Conservation (phyloP, 2,888 invertebrate species). For the Drosophila aldrichi region DNA sequence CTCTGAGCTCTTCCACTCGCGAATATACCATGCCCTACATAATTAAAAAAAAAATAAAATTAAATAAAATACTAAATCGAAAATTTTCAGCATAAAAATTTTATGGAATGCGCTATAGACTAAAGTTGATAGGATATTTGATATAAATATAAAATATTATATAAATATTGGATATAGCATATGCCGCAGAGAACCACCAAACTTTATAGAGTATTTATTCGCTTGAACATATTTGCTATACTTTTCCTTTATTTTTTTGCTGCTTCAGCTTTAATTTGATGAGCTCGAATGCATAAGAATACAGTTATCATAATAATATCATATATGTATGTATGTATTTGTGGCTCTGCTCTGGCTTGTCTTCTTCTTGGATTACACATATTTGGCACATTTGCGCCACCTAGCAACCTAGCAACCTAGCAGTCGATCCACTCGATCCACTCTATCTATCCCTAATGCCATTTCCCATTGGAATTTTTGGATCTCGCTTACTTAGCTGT, state of each 20-base stretch:
- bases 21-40: too few species aligned
- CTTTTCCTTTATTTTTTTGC: background rate
- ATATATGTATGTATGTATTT: background rate
- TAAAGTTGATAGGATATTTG: background rate
- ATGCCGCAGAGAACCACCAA: background rate
- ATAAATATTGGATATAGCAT: too few species aligned
- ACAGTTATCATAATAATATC: background rate
- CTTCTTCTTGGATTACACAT: constrained; percentile 6
- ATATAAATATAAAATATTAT: too few species aligned
- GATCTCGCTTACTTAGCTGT: constrained; percentile 6
- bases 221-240: background rate
- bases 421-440: background rate
- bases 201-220: background rate
- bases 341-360: background rate
- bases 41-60: too few species aligned
- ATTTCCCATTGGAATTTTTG: background rate
- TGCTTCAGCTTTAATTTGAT: background rate
- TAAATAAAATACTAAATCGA: too few species aligned
- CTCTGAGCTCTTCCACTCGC: too few species aligned
- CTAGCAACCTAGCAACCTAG: background rate
- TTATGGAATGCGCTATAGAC: background rate
- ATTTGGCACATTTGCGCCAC: constrained; percentile 2
- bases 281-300: background rate
- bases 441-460: too few species aligned
- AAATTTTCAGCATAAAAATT: too few species aligned